These are phyloP conservation scores for Eristalis intricaria DNA, from an alignment of 2,888 invertebrate species.

Conservation along the genomic window DNA sequence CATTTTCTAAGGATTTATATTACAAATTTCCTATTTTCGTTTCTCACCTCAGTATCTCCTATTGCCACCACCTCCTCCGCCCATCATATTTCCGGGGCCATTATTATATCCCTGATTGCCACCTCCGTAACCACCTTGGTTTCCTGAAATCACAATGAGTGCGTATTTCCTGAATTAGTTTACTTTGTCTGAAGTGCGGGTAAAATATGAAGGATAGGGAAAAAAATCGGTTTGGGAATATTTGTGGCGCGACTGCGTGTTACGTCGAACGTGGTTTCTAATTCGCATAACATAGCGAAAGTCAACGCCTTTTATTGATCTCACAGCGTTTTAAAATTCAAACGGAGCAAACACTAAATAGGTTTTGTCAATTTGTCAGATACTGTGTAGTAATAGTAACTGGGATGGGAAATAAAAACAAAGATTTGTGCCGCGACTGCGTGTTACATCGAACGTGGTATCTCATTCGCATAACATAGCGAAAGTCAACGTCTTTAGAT, in stretches of 20 bases:
- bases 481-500: conserved; percentile 77
- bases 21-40: neutral
- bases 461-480: conserved; percentile 80
- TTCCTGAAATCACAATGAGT: conserved; percentile 56
- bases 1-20: neutral
- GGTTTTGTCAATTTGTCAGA: conserved; percentile 66
- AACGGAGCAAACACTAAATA: conserved; percentile 74
- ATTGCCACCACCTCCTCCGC: conserved; percentile 63
- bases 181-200: neutral
- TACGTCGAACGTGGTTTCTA: conserved; percentile 76
- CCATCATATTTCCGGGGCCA: conserved; percentile 63
- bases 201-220: neutral
- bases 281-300: conserved; percentile 78
- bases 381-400: conserved; percentile 31
- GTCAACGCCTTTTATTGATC: conserved; percentile 78
- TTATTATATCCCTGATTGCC: conserved; percentile 67
- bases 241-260: conserved; percentile 81
- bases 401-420: neutral
- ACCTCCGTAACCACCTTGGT: conserved; percentile 61
- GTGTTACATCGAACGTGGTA: conserved; percentile 79
- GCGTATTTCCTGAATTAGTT: neutral
- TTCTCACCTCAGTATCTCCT: conserved; percentile 69
- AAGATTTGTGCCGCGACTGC: conserved; percentile 79
- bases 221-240: neutral
- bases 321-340: conserved; percentile 76